Evolutionary conservation across 2,113 vertebrate genomes (phyloP).

Genomic region (Hyaena hyaena): DNA sequence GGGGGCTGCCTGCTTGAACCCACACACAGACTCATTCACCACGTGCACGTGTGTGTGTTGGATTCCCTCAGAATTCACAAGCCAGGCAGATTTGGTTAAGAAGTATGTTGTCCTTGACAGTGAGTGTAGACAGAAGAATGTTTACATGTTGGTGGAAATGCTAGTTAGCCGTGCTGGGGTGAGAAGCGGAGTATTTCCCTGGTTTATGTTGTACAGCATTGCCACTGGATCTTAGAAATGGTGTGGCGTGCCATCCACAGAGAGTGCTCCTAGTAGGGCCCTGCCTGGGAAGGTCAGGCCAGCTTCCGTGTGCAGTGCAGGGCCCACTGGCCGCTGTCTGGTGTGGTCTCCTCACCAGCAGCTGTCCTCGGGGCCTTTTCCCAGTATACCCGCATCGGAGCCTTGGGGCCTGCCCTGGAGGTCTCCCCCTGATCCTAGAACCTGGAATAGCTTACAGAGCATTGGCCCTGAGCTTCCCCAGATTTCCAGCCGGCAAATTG

Average conservation of each 20-base stretch:
- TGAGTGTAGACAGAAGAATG: not conserved
- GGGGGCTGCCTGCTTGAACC: not conserved
- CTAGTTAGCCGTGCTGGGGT: not conserved
- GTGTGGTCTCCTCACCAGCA: rapidly evolving
- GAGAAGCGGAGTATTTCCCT: not conserved
- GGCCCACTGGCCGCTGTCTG: not conserved
- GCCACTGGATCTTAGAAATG: not conserved
- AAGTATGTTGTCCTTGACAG: not conserved
- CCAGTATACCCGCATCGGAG: rapidly evolving
- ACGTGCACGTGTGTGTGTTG: too few relatives aligned
- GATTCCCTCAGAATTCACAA: not conserved
- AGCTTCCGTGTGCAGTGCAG: not conserved
- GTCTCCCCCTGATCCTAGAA: not conserved
- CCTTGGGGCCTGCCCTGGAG: not conserved
- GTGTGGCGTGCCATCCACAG: too few relatives aligned
- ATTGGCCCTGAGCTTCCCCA: not conserved
- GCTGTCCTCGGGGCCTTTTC: not conserved
- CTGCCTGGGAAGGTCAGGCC: not conserved
- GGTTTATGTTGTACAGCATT: not conserved
- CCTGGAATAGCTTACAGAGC: not conserved
- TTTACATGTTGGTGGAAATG: not conserved
- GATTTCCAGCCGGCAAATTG: not conserved
- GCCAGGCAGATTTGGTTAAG: not conserved
- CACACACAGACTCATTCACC: not conserved
- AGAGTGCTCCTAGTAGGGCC: not conserved